Evolutionary conservation across 2,888 invertebrate species (phyloP), one percentile per base, ranked within the genome.

Genomic region (Limnephilus marmoratus): DNA sequence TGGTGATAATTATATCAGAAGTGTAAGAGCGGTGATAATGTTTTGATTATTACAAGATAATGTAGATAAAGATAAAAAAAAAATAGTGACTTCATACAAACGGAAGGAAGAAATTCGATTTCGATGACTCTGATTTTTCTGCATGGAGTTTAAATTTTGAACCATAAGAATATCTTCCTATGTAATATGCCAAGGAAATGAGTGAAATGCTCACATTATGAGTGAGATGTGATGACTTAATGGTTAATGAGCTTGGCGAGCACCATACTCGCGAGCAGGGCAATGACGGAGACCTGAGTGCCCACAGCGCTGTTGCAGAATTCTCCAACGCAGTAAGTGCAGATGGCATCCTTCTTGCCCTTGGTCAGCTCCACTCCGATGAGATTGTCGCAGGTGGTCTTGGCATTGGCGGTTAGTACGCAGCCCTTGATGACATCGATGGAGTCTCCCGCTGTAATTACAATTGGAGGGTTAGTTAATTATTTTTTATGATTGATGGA

Each of bases 341-440:
- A 96, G n/a, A 95, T 95, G 0, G 96, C 96, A 94, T 96, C 95
- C 93, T 96, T 96, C 94, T 96, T 96, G 0, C 96, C 95, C 90
- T 96, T 94, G 13, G 96, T 95, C 94, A 95, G 94, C 92, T 96
- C 96, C 0, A 96, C 95, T 0, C 96, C 95, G 0, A 94, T 94
- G 5, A 96, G 94, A 31, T 95, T 95, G 37, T 95, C 94, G 94
- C 96, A 96, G 80, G 96, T 95, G 0, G 95, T 95, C 94, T 96
- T 96, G 11, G 95, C 95, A 93, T 96, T 95, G 2, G 94, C 94
- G 92, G 94, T 94, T 0, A 96, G 96, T 13, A 96, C 94, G 93
- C 96, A 96, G 18, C 96, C 96, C 91, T 95, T 94, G 11, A 96
- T 94, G 1, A 95, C 94, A 94, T 96, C 96, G 18, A 96, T 95